Percentiles rank a stretch among this genome's conserved stretches.
Conservation (phyloP, 2,797 vertebrate species). For the Characodon lateralis region DNA sequence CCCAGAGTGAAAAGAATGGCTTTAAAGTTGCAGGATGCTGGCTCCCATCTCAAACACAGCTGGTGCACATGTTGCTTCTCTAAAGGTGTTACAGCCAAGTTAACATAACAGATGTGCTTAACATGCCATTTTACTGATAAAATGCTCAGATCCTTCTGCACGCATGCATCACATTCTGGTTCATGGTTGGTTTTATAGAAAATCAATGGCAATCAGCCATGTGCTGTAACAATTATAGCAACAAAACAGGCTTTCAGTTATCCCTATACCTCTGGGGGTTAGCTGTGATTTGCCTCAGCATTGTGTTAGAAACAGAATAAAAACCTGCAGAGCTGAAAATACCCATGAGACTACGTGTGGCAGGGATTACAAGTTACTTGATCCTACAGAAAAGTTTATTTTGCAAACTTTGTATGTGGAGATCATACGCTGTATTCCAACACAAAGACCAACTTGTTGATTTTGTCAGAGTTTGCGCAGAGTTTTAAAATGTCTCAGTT, state of each 20-base stretch:
- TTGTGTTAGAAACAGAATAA: constrained; percentile 20
- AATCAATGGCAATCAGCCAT: constrained; percentile 53
- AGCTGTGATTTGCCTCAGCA: constrained; percentile 47
- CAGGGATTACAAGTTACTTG: constrained; percentile 25
- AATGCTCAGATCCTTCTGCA: constrained; percentile 18
- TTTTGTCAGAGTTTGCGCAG: neutral
- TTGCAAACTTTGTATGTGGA: constrained; percentile 42
- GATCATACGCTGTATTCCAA: constrained; percentile 3
- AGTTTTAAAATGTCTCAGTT: neutral
- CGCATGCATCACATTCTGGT: constrained; percentile 4
- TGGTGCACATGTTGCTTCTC: constrained; percentile 59
- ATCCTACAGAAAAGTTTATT: constrained; percentile 43
- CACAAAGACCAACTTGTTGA: neutral
- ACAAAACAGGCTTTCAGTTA: constrained; percentile 39
- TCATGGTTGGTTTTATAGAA: constrained; percentile 41
- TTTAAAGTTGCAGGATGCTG: constrained; percentile 69
- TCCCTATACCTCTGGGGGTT: constrained; percentile 4
- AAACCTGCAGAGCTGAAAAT: constrained; percentile 10
- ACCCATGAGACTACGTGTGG: constrained; percentile 6
- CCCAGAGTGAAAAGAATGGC: constrained; percentile 75
- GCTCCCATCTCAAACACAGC: constrained; percentile 78
- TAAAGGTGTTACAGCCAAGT: constrained; percentile 53
- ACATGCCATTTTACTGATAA: constrained; percentile 42
- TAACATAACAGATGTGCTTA: constrained; percentile 56
- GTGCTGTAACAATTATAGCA: constrained; percentile 28